phyloP scores from a whole-genome alignment of 2,113 vertebrate species.

The Chaetorhynchus papuensis region DNA sequence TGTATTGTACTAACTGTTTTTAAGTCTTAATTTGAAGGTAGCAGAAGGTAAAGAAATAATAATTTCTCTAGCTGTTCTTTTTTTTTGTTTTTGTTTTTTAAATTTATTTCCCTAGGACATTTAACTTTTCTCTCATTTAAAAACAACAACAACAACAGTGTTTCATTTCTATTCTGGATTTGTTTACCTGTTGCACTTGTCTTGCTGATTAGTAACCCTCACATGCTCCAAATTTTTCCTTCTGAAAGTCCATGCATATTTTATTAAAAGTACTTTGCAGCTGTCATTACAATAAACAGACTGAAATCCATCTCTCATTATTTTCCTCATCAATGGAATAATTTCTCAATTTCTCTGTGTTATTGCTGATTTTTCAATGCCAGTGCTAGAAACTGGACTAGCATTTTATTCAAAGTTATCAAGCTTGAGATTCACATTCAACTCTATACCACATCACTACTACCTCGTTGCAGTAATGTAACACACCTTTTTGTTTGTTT shows the following conservation, averaged over 20 bases:
- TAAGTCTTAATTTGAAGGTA: not conserved
- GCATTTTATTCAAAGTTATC: not conserved
- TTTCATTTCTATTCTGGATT: not conserved
- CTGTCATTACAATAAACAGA: not conserved
- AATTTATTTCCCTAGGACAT: too few relatives aligned
- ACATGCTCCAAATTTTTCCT: not conserved
- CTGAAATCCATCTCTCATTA: not conserved
- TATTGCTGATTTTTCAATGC: not conserved
- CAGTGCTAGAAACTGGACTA: not conserved
- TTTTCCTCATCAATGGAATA: not conserved
- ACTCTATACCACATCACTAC: not conserved
- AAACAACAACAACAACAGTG: fast-evolving
- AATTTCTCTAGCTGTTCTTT: not conserved
- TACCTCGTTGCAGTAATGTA: not conserved
- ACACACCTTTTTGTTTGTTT: not conserved
- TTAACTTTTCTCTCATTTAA: not conserved
- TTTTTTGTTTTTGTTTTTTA: not conserved
- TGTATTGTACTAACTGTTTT: not conserved
- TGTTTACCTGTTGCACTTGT: not conserved
- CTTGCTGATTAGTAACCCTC: not conserved
- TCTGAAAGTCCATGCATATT: not conserved
- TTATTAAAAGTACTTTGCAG: not conserved
- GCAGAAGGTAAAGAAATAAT: not conserved
- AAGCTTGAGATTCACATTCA: not conserved
- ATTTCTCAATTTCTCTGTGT: not conserved